A percentile compares a stretch with the other conserved stretches of the same genome.
Conservation (phyloP, 2,888 invertebrate genomes). For the Mesorhabditis belari region DNA sequence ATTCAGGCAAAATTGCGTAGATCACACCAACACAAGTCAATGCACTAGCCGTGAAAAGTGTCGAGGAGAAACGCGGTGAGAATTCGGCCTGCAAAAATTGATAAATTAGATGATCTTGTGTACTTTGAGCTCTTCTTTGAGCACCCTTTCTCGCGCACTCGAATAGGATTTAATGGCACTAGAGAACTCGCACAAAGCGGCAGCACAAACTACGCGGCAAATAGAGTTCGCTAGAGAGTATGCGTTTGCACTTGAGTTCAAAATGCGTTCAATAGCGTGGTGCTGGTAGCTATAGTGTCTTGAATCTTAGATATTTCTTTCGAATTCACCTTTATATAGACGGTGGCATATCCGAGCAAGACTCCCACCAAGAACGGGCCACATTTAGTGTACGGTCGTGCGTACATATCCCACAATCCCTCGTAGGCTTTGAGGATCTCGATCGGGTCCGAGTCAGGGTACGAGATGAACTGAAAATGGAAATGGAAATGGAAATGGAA, state of each 20-base stretch:
- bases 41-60: constrained; percentile 10
- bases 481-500: too few relatives aligned
- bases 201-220: too few relatives aligned
- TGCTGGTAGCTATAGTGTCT: too few relatives aligned
- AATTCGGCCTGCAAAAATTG: neutral
- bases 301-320: too few relatives aligned
- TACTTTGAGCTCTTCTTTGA: too few relatives aligned
- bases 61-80: constrained; percentile 4
- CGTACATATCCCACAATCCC: constrained; percentile 49
- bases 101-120: too few relatives aligned
- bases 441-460: constrained; percentile 29
- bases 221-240: too few relatives aligned
- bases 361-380: constrained; percentile 49
- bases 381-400: constrained; percentile 47
- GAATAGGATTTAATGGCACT: too few relatives aligned
- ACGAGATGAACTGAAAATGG: constrained; percentile 41
- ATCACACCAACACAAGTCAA: constrained; percentile 26
- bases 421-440: constrained; percentile 31
- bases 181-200: too few relatives aligned
- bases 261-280: too few relatives aligned
- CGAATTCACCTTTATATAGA: constrained; percentile 4
- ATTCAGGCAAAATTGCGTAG: constrained; percentile 50
- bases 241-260: neutral
- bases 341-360: constrained; percentile 35
- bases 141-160: too few relatives aligned